Conservation (phyloP, 2,113 vertebrate species). For the Sclerurus mexicanus region DNA sequence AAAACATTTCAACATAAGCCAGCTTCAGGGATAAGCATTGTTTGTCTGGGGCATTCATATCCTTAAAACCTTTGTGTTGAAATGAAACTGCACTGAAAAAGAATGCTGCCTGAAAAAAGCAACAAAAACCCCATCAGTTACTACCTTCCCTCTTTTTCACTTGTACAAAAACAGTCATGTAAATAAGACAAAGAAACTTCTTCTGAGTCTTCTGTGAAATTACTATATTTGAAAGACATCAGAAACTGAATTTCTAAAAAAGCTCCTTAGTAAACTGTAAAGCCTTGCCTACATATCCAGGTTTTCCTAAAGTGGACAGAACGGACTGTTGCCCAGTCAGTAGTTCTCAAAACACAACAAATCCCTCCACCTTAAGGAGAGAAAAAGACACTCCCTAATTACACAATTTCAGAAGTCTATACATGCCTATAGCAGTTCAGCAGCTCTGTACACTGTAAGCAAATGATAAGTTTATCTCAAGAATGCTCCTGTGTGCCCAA, state of each 20-base stretch:
- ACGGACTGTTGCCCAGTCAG: background rate
- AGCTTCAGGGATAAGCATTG: background rate
- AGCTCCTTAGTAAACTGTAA: background rate
- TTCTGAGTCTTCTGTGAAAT: background rate
- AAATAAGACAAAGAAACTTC: background rate
- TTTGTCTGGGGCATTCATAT: background rate
- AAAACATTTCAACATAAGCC: background rate
- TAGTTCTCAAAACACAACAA: background rate
- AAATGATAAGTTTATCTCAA: background rate
- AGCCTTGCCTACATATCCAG: background rate
- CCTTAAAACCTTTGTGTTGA: background rate
- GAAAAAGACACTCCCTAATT: background rate
- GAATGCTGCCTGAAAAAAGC: background rate
- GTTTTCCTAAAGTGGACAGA: background rate
- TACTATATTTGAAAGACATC: background rate
- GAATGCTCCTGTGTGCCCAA: background rate
- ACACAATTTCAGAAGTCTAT: background rate
- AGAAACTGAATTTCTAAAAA: background rate
- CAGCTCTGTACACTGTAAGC: fast-evolving
- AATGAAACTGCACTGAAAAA: background rate
- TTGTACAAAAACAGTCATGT: background rate
- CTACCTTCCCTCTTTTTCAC: background rate
- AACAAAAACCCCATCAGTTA: background rate
- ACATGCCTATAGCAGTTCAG: background rate
- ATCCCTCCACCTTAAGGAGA: background rate